Conservation (phyloP, 2,888 invertebrate species). For the Protophormia terraenovae region DNA sequence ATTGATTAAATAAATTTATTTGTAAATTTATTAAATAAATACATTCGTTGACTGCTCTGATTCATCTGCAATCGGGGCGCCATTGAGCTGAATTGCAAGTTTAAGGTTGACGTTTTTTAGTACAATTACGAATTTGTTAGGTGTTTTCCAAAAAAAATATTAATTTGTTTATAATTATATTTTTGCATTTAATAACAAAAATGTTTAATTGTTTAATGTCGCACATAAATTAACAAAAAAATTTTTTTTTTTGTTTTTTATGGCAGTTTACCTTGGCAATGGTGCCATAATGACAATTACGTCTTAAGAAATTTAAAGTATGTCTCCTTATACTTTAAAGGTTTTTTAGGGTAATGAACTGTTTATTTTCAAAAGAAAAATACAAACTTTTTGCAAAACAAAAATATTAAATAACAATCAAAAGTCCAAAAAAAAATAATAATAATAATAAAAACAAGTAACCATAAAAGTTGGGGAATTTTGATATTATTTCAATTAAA, state of each 20-base stretch:
- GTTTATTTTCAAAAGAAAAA: background rate
- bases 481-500: background rate
- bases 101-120: no score
- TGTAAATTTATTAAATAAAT: no score
- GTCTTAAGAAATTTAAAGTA: background rate
- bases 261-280: background rate
- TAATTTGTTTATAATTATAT: background rate
- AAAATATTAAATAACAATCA: background rate
- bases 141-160: no score
- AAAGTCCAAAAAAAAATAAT: background rate
- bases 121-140: no score
- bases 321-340: background rate
- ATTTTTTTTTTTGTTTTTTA: background rate
- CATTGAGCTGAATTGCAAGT: no score
- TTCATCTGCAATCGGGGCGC: no score
- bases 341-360: conserved; percentile 1
- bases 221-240: no score
- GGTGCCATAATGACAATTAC: background rate
- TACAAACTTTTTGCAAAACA: background rate
- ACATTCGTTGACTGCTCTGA: no score
- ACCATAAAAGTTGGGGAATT: background rate
- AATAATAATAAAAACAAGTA: background rate
- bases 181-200: background rate
- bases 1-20: no score
- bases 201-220: conserved; percentile 1